Evolutionary conservation across 2,113 vertebrate genomes (phyloP).

Genomic region (Murina feae): DNA sequence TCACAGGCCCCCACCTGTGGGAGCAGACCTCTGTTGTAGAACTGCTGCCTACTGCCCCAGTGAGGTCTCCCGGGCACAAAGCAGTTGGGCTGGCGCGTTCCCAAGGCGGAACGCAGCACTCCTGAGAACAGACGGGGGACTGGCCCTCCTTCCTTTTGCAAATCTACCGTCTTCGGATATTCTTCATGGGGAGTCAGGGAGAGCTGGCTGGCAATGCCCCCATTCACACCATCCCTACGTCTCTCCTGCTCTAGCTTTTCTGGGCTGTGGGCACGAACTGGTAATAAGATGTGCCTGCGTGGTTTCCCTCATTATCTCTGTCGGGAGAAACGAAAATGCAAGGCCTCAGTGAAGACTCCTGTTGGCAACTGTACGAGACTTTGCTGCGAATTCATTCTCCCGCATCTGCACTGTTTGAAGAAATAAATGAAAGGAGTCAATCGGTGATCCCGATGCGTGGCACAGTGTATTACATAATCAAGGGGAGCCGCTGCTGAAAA

Average conservation of each 20-base stretch:
- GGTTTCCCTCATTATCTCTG: background rate
- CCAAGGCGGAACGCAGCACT: background rate
- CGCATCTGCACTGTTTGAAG: background rate
- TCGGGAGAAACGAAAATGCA: fast-evolving
- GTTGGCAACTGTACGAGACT: background rate
- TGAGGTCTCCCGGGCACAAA: fast-evolving
- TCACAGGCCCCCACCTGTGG: no score
- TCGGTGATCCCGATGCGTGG: background rate
- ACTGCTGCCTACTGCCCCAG: no score
- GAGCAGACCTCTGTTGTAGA: background rate
- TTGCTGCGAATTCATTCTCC: background rate
- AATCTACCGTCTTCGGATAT: background rate
- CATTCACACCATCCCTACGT: background rate
- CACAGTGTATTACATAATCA: background rate
- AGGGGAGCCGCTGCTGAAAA: background rate
- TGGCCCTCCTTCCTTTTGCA: background rate
- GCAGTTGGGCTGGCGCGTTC: fast-evolving
- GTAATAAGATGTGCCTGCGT: background rate
- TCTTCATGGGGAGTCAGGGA: background rate
- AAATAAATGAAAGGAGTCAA: background rate
- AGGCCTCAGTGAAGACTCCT: background rate
- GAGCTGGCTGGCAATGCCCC: background rate
- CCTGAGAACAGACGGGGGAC: fast-evolving
- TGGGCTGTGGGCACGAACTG: background rate
- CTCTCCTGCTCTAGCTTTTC: background rate